Conservation (phyloP, 2,797 vertebrate species). For the Hapalemur alaotrensis region DNA sequence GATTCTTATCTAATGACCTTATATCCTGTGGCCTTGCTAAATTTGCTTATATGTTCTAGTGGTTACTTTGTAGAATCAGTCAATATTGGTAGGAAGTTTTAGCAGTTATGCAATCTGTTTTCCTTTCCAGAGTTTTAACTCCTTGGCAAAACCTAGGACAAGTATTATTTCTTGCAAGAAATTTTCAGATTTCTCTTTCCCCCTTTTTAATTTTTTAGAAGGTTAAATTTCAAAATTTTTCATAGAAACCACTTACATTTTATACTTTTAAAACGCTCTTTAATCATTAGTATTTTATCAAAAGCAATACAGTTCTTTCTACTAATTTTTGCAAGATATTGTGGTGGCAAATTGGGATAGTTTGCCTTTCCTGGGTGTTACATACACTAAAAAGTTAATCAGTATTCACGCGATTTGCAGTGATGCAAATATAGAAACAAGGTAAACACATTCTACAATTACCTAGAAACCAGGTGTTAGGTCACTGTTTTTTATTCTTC, state of each 20-base stretch:
- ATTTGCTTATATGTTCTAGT: background rate
- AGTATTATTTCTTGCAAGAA: background rate
- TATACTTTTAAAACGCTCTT: background rate
- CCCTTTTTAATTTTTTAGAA: background rate
- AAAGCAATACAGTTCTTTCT: background rate
- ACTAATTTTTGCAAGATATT: background rate
- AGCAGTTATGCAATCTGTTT: accelerated
- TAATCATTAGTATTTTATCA: background rate
- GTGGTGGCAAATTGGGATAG: background rate
- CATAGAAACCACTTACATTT: background rate
- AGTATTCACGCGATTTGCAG: background rate
- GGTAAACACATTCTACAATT: background rate
- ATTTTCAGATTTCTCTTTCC: background rate
- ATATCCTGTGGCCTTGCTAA: background rate
- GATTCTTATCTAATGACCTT: background rate
- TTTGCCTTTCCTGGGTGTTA: background rate
- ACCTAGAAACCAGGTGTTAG: background rate
- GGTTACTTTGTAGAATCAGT: background rate
- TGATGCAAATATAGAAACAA: background rate
- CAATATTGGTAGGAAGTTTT: background rate
- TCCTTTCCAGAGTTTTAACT: background rate
- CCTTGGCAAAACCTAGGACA: background rate
- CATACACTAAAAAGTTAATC: background rate
- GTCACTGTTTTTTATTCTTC: background rate
- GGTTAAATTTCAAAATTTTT: background rate